These are phyloP conservation scores for Batillaria attramentaria DNA, from an alignment of 1,140 invertebrate genomes.

Conservation along the genomic window DNA sequence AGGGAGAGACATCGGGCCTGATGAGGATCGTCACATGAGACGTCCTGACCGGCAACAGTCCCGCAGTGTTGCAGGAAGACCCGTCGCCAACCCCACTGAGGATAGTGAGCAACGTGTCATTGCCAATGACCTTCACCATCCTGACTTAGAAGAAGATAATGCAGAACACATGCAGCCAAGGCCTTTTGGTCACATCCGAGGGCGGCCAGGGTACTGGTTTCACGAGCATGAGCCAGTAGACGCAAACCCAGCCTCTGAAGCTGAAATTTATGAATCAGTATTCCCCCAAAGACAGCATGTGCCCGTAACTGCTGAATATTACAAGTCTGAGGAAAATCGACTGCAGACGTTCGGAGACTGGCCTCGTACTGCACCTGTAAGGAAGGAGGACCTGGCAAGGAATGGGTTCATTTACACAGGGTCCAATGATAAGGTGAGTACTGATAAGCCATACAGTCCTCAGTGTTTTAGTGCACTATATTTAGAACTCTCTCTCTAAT, in stretches of 20 bases:
- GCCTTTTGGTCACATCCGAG: too few relatives aligned
- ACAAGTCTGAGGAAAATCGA: conserved; percentile 15
- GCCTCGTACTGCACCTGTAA: neutral
- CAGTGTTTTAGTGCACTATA: too few relatives aligned
- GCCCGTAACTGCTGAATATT: neutral
- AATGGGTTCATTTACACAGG: conserved; percentile 24
- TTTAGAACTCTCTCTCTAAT: too few relatives aligned
- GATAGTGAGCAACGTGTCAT: neutral
- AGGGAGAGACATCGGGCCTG: conserved; percentile 17
- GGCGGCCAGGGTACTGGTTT: too few relatives aligned
- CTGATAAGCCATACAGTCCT: too few relatives aligned
- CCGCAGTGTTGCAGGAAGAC: too few relatives aligned
- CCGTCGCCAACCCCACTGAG: neutral
- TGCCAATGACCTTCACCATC: neutral
- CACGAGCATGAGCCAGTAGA: neutral
- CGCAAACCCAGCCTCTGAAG: neutral
- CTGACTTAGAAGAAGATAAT: conserved; percentile 10
- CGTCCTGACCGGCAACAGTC: too few relatives aligned
- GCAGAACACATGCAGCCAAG: too few relatives aligned
- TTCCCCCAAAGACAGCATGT: neutral
- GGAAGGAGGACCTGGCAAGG: conserved; percentile 25
- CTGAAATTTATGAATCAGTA: neutral
- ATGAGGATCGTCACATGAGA: conserved; percentile 18
- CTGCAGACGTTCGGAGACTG: conserved; percentile 14
- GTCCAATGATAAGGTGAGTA: conserved; percentile 11